phyloP scores from a whole-genome alignment of 30 jellyfish, hydroid and myxozoan genomes.

The Pseudorhiza aurosa region DNA sequence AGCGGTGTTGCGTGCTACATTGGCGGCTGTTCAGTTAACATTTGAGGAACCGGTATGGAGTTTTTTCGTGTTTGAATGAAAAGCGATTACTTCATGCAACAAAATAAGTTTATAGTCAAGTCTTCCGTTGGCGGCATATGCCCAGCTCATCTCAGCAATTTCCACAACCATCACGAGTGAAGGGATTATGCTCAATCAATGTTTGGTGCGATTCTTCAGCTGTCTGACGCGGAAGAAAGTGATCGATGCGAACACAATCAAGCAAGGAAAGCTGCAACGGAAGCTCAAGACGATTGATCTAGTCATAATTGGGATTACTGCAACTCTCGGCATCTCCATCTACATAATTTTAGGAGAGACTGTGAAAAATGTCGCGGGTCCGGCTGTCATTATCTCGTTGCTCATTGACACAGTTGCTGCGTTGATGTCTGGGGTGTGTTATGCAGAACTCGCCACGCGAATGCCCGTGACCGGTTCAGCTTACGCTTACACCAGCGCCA shows the following conservation, averaged over 20 bases:
- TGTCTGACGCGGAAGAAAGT: constrained; percentile 13
- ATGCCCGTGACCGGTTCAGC: constrained; percentile 63
- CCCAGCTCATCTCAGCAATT: too few species aligned
- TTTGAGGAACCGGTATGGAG: too few species aligned
- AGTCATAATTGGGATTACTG: constrained; percentile 40
- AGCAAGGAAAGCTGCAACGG: constrained; percentile 4
- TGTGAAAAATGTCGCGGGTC: constrained; percentile 42
- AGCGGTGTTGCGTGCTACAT: too few species aligned
- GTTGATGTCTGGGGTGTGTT: constrained; percentile 46
- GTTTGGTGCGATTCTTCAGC: not conserved
- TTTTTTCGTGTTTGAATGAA: too few species aligned
- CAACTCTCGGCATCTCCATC: constrained; percentile 38
- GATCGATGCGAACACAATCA: not conserved
- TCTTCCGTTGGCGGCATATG: too few species aligned
- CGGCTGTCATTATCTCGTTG: constrained; percentile 40
- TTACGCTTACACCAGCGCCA: constrained; percentile 49
- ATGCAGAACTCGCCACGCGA: constrained; percentile 72
- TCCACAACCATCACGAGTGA: too few species aligned
- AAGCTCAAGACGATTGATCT: constrained; percentile 1
- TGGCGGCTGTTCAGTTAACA: too few species aligned
- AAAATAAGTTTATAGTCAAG: too few species aligned
- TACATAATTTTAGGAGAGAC: constrained; percentile 39
- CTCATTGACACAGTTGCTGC: constrained; percentile 45
- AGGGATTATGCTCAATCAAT: not conserved
- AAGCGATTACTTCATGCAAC: too few species aligned